A percentile compares a stretch with the other conserved stretches of the same genome.
Conservation (phyloP, 30 jellyfish, hydroid and myxozoan species). For the Mastigias papua region DNA sequence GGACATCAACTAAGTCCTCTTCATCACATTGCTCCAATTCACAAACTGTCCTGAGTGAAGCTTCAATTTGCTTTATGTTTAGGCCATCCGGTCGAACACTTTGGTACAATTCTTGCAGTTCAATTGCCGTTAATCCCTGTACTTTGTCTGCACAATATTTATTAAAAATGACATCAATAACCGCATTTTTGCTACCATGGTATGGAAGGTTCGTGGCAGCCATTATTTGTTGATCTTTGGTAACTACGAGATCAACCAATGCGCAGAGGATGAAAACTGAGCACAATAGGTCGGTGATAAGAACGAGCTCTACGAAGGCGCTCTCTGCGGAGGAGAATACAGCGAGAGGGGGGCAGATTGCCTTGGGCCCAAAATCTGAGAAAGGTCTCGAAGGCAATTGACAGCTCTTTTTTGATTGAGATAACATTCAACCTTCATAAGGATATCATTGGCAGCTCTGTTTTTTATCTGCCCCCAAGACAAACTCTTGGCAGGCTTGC, state of each 20-base stretch:
- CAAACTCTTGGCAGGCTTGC: no score
- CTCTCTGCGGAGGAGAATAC: no score
- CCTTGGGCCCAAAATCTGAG: no score
- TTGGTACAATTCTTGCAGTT: conserved; percentile 70
- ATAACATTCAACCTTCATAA: no score
- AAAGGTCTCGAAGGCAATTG: no score
- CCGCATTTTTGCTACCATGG: conserved; percentile 61
- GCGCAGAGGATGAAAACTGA: no score
- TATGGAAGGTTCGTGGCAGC: conserved; percentile 51
- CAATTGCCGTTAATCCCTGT: conserved; percentile 68
- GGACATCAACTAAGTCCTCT: conserved; percentile 82
- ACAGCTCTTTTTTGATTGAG: no score
- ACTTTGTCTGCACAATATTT: conserved; percentile 74
- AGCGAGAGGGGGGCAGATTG: no score
- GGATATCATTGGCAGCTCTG: no score
- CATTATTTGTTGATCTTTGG: conserved; percentile 56
- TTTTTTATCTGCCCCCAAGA: no score
- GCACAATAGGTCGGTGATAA: no score
- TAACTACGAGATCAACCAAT: conserved; percentile 16
- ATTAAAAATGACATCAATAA: conserved; percentile 70
- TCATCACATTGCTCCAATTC: conserved; percentile 80
- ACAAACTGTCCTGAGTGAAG: conserved; percentile 71
- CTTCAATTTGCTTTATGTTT: conserved; percentile 74
- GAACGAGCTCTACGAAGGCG: no score
- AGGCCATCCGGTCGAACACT: conserved; percentile 65